Evolutionary conservation across 2,113 vertebrate genomes (phyloP), one percentile per base, ranked within the genome.

Genomic region (Leiothrix lutea): DNA sequence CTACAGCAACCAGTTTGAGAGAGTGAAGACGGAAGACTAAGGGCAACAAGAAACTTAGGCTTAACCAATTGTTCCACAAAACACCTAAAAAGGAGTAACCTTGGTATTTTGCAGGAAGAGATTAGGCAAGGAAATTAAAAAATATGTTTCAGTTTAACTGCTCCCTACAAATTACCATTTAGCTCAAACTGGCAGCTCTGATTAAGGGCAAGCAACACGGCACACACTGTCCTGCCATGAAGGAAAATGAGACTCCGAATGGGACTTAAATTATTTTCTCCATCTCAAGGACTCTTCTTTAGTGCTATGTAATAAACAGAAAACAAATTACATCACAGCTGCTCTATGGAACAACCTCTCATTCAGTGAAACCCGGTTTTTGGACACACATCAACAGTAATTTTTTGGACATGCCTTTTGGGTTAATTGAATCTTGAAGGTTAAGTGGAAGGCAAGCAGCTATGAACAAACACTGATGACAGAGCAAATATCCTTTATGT

Each of bases 391-490:
- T 23, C 2, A 65, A 75, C 60, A 84, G 33, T 33, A 95, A 86
- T 77, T 82, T 92, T 89, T 86, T 88, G 48, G 86, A 85, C 26
- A 62, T 17, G 45, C 51, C 75, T 94, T 90, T 26, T 61, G 53
- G 47, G 60, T 79, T 86, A 96, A 92, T 95, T 91, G n/a, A 92
- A 54, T 71, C 87, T 87, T 94, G 44, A 93, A 78, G 81, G 56
- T 92, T 95, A 93, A 95, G 65, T 38, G 75, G 56, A 90, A 92
- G 62, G 61, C 57, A 95, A 82, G 82, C 51, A 92, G 77, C 92
- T 94, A 93, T 14, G 50, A 93, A 69, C 21, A 24, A 38, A 77
- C 23, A 56, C 24, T 51, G 65, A 42, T 53, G 69, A 53, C 17
- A 62, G 21, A 74, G 60, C 1, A 28, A 50, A 64, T 53, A 66